Base-by-base conservation (phyloP, 2,113 vertebrate species). In the Scomber japonicus region DNA sequence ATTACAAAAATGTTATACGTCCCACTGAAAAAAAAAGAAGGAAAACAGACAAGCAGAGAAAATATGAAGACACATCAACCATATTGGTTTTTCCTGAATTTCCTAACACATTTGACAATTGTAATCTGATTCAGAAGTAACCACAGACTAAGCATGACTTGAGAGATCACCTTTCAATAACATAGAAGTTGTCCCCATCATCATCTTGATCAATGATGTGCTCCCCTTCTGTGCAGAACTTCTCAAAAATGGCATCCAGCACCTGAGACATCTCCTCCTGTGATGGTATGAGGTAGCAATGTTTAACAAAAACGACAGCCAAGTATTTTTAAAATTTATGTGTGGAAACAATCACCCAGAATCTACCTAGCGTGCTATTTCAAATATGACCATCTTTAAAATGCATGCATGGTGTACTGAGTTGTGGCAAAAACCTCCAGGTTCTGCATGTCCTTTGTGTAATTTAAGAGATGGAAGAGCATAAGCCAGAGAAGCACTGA, bases 171-270 rank as follows among this genome's bases (percentile, higher is more conserved):
- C 96, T 97, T 77, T 99, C 97, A 70, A 99, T 97, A 62, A 99
- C 98, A 17, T 99, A 99, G 87, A 99, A 99, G 95, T 99, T 99
- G 94, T 99, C 98, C 7, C 98, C 98, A 51, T 99, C 98, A 76
- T 98, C 98, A 35, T 97, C 97, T 95, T 99, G 97, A 90, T 99
- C 97, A 67, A 99, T 99, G 76, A 99, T 96, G 71, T 98, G 97
- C 76, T 98, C 97, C 6, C 96, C 97, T 84, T 95, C 94, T 85
- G 94, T 95, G 89, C 96, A 95, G 80, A 96, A 88, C 92, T 97
- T 99, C 94, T 99, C 98, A 95, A 99, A 99, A 95, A 99, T 99
- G 12, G 97, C 98, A 88, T 99, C 98, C 91, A 99, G 93, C 73
- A 99, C 97, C 92, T 99, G 96, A 88, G 97, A 99, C 94, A 99